A percentile compares a stretch with the other conserved stretches of the same genome.
phyloP scores from a whole-genome alignment of 2,113 vertebrate species.

The Lichenostomus cassidix region DNA sequence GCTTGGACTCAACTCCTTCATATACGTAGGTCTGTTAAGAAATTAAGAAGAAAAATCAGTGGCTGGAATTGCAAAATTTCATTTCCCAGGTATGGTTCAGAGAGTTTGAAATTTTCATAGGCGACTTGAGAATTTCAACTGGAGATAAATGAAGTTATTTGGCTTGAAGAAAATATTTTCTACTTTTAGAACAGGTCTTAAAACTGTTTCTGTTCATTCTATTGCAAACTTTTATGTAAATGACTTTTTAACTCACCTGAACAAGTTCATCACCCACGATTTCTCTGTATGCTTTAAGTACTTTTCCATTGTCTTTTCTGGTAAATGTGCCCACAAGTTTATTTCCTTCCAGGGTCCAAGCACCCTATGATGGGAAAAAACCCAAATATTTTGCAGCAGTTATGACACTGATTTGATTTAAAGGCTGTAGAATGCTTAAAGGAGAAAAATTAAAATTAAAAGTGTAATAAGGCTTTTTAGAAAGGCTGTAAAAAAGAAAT shows the following conservation, averaged over 20 bases:
- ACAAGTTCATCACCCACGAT: conserved; percentile 80
- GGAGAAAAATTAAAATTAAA: neutral
- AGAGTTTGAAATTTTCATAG: neutral
- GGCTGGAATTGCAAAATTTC: neutral
- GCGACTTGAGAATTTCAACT: neutral
- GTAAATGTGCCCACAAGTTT: conserved; percentile 81
- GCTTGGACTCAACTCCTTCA: conserved; percentile 89
- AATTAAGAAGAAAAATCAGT: neutral
- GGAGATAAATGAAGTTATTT: neutral
- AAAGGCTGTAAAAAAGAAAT: neutral
- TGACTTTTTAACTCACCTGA: conserved; percentile 77
- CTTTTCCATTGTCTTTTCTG: conserved; percentile 85
- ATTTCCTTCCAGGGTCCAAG: conserved; percentile 80
- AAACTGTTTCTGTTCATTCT: neutral
- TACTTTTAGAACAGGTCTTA: neutral
- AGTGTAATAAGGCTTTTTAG: neutral
- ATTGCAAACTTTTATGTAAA: neutral
- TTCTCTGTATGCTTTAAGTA: conserved; percentile 74
- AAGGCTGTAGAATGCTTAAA: neutral
- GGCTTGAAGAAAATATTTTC: neutral
- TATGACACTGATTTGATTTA: neutral
- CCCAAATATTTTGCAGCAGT: neutral
- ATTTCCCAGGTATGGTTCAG: neutral
- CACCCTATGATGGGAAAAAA: conserved; percentile 68
- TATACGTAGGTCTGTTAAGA: conserved; percentile 85